Evolutionary conservation across 2,797 vertebrate genomes (phyloP), one percentile per base, ranked within the genome.

Genomic region (Microcaecilia unicolor): DNA sequence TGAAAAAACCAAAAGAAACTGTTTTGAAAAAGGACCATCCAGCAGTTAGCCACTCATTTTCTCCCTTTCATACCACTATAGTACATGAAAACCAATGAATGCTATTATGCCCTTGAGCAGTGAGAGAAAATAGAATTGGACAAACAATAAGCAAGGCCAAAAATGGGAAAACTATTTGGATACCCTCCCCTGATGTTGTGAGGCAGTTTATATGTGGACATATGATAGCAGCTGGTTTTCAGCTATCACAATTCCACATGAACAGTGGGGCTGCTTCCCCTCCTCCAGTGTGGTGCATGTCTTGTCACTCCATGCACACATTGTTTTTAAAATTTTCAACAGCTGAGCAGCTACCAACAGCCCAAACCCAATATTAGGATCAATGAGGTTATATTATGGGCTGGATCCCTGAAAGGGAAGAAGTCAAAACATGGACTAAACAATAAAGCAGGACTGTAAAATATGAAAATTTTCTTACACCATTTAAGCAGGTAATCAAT

Each of bases 101-200:
- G 49, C 32, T 42, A 24, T 40, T 32, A 31, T 67, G 64, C 52
- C 72, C 58, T 70, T 77, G 47, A 73, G 63, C 39, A 58, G 28
- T 25, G 54, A 67, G 47, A 47, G 58, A 61, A 80, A 81, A 78
- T 52, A 81, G 74, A 58, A 60, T 31, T 38, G 67, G 55, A 60
- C 62, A 55, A 75, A 80, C 5, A 55, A 74, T 45, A 64, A 62
- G 44, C 56, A 52, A 28, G 36, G 51, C 76, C 76, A 78, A 86
- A 86, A 74, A 89, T 76, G 83, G 87, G 65, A 72, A 85, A 87
- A 82, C 64, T 72, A 86, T 83, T 82, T 77, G 38, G 48, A 69
- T 70, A 49, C 21, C 43, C 58, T 77, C 48, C 42, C 67, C 32
- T 41, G 45, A 71, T 64, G 66, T 47, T 22, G 41, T 38, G 60